Evolutionary conservation across 2,797 vertebrate species (phyloP).

Genomic region (Lacerta viridis): DNA sequence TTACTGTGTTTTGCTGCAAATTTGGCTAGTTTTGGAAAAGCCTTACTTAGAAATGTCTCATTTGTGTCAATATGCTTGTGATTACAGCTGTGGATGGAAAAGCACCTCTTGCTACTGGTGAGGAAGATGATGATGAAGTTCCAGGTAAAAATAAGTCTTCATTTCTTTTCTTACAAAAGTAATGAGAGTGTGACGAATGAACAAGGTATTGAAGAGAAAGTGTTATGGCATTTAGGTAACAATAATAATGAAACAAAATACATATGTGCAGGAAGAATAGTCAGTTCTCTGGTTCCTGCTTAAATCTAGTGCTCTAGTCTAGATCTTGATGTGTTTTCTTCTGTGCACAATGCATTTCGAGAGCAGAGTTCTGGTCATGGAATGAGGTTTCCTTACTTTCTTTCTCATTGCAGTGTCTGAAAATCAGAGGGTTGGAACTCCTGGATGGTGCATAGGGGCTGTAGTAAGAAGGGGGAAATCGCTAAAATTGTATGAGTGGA

Average conservation of each 20-base stretch:
- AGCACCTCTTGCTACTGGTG: conserved; percentile 93
- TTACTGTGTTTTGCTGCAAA: neutral
- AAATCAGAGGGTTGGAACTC: neutral
- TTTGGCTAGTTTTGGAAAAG: neutral
- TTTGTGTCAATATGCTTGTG: conserved; percentile 36
- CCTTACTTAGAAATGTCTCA: neutral
- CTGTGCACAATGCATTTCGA: neutral
- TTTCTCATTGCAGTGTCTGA: neutral
- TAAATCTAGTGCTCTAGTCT: neutral
- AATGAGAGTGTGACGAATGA: neutral
- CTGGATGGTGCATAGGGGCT: neutral
- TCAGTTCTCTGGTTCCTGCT: neutral
- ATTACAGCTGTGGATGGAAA: conserved; percentile 92
- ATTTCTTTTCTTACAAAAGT: neutral
- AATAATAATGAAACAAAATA: neutral
- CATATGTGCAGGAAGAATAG: neutral
- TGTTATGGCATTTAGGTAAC: neutral
- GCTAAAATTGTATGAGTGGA: neutral
- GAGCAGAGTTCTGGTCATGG: neutral
- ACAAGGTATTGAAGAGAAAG: neutral
- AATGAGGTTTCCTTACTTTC: neutral
- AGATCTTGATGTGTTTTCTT: neutral
- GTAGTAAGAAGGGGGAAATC: neutral
- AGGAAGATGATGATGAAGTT: conserved; percentile 98
- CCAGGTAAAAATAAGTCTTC: conserved; percentile 86